Conservation (phyloP, 2,888 invertebrate genomes). For the Girardia tigrina region DNA sequence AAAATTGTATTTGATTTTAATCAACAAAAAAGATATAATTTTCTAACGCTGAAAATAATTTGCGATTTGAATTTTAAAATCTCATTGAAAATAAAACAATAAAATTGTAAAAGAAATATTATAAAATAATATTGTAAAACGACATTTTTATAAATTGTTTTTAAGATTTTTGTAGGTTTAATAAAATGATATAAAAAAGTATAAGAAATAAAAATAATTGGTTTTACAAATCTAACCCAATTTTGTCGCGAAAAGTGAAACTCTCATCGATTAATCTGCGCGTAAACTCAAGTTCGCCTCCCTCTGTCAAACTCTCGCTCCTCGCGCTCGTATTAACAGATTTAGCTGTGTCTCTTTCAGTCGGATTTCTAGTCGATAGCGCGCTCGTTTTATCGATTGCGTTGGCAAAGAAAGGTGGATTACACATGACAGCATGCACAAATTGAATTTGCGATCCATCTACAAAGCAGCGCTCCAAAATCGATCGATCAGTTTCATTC, state of each 20-base stretch:
- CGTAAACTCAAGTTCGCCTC: conserved; percentile 81
- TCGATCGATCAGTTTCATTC: not conserved
- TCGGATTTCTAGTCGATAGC: conserved; percentile 38
- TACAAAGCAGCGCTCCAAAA: not conserved
- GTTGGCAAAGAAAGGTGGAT: conserved; percentile 76
- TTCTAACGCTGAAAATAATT: no score
- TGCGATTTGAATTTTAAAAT: no score
- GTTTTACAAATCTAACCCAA: conserved; percentile 51
- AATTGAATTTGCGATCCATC: not conserved
- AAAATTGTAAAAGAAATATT: no score
- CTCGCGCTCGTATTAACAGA: conserved; percentile 43
- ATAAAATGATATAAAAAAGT: no score
- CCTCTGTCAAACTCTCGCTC: conserved; percentile 57
- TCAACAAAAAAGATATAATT: no score
- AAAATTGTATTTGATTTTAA: no score
- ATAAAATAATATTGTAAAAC: no score
- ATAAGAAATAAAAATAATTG: not conserved
- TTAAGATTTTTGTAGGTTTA: no score
- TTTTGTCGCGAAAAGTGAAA: conserved; percentile 53
- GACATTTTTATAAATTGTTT: no score
- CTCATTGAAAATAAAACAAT: no score
- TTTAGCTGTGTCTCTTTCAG: conserved; percentile 49
- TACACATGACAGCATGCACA: conserved; percentile 64
- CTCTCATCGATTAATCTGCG: conserved; percentile 71
- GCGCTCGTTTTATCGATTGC: conserved; percentile 46